These are phyloP conservation scores for Acanthurus lineatus DNA, from an alignment of 2,797 vertebrate genomes.

Conservation along the genomic window DNA sequence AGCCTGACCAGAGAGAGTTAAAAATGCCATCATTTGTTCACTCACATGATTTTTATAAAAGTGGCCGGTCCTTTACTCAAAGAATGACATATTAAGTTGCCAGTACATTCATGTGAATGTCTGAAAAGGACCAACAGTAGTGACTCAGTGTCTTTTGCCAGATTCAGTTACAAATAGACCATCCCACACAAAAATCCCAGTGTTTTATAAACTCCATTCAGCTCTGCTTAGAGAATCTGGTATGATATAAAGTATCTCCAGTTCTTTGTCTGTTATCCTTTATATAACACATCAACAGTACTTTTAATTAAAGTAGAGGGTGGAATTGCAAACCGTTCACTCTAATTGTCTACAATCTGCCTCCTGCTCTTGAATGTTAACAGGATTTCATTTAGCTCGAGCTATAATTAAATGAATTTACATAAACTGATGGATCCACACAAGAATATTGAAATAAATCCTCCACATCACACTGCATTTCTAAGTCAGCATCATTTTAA, in stretches of 20 bases:
- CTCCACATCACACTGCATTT: background rate
- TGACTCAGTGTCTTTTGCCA: slow-evolving; percentile 38
- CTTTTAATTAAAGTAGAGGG: slow-evolving; percentile 2
- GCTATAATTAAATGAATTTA: background rate
- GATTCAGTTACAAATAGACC: slow-evolving; percentile 49
- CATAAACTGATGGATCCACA: background rate
- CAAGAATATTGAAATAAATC: background rate
- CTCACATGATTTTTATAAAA: background rate
- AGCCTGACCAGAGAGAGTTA: too few species aligned
- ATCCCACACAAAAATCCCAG: slow-evolving; percentile 35
- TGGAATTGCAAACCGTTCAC: background rate
- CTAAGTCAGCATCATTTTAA: background rate
- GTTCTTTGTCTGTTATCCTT: background rate
- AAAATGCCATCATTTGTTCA: background rate
- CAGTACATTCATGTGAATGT: slow-evolving; percentile 22
- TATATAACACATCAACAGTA: background rate
- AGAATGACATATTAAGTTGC: slow-evolving; percentile 6
- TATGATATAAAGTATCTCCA: background rate
- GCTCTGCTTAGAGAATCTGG: slow-evolving; percentile 27
- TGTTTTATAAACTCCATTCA: slow-evolving; percentile 27
- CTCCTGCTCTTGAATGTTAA: slow-evolving; percentile 19
- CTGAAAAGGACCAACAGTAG: slow-evolving; percentile 46
- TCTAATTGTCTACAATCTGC: background rate
- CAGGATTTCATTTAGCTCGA: slow-evolving; percentile 6
- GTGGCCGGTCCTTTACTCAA: background rate